Evolutionary conservation across 2,113 vertebrate species (phyloP).

Genomic region (Euleptes europaea): DNA sequence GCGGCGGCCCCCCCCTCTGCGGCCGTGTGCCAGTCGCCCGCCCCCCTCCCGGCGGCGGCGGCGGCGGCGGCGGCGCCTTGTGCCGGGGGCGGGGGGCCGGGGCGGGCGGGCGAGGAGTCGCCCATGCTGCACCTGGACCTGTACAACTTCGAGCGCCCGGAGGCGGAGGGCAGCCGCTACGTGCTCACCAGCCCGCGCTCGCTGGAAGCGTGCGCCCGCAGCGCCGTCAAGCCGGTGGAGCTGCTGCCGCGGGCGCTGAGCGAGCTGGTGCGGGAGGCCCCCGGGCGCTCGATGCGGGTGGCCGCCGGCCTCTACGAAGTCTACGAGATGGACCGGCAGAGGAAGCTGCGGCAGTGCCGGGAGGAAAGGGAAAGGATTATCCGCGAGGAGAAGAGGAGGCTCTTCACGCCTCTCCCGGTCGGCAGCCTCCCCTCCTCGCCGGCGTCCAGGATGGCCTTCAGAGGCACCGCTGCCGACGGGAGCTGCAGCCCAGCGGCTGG

Average conservation of each 20-base stretch:
- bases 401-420: constrained; percentile 76
- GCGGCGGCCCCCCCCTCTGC: neutral
- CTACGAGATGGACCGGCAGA: constrained; percentile 87
- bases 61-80: neutral
- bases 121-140: constrained; percentile 91
- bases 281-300: constrained; percentile 90
- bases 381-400: constrained; percentile 89
- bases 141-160: constrained; percentile 92
- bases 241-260: constrained; percentile 85
- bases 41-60: neutral
- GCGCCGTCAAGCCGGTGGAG: constrained; percentile 93
- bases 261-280: constrained; percentile 90
- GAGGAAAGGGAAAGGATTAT: constrained; percentile 91
- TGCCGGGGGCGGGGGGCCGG: constrained; percentile 45
- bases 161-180: constrained; percentile 94
- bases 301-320: constrained; percentile 91
- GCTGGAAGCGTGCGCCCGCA: constrained; percentile 94
- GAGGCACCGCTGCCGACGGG: constrained; percentile 29
- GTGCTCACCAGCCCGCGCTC: constrained; percentile 96
- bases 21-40: no score
- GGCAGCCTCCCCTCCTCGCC: constrained; percentile 72
- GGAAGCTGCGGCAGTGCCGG: constrained; percentile 90
- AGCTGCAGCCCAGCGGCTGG: constrained; percentile 23
- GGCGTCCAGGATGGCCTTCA: constrained; percentile 38
- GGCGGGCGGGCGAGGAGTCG: constrained; percentile 71